These are phyloP conservation scores for Callinectes sapidus DNA, from an alignment of 2,888 invertebrate genomes.

Conservation along the genomic window DNA sequence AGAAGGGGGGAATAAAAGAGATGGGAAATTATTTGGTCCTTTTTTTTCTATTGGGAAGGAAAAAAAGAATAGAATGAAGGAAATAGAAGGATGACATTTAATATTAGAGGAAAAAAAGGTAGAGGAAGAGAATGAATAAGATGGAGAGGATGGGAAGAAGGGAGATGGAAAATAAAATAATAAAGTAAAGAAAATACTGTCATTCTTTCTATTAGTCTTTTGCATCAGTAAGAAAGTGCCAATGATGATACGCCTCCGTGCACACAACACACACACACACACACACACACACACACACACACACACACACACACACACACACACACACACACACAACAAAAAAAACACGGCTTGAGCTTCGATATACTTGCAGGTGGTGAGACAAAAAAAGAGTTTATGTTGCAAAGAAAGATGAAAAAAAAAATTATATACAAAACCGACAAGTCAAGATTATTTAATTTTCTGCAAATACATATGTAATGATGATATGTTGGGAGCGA, in stretches of 20 bases:
- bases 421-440: not conserved
- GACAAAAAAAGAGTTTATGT: not conserved
- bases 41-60: not conserved
- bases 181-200: not conserved
- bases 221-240: not conserved
- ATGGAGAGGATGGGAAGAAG: not conserved
- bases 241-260: not conserved
- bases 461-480: not conserved
- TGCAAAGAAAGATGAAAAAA: no score
- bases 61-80: not conserved
- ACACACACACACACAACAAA: constrained; percentile 36
- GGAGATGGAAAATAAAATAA: no score
- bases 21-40: not conserved
- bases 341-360: not conserved
- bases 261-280: constrained; percentile 32
- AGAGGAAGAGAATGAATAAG: not conserved
- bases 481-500: not conserved
- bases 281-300: constrained; percentile 23
- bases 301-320: constrained; percentile 39
- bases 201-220: not conserved
- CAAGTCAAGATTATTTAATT: not conserved
- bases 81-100: not conserved
- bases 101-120: not conserved
- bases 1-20: not conserved
- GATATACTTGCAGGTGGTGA: not conserved